Evolutionary conservation across 2,113 vertebrate genomes (phyloP), one percentile per base, ranked within the genome.

Genomic region (Oreochromis aureus): DNA sequence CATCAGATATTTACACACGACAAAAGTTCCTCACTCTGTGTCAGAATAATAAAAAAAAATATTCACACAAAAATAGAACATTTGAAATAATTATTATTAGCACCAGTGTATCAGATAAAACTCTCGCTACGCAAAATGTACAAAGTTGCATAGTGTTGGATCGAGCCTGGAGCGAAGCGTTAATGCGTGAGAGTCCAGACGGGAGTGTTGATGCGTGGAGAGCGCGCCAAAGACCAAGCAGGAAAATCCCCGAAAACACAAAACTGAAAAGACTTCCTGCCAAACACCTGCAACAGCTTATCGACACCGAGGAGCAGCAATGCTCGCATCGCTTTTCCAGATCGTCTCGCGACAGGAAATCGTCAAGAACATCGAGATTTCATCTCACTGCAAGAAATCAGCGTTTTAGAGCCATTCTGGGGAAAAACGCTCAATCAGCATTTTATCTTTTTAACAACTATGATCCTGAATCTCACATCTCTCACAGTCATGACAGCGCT

Each of bases 41-140:
- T 96, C 96, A 97, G 95, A 95, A 97, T 97, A 97, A 97, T 97
- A 97, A 96, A 66, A 66, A 48, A 95, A 96, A 96, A 96, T 97
- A 98, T 98, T 98, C 98, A 98, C 98, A 98, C 98, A 98, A 98
- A 99, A 98, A 98, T 97, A 99, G 95, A 98, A 98, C 96, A 98
- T 98, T 98, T 98, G 97, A 98, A 98, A 98, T 98, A 97, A 99
- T 98, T 97, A 99, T 98, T 97, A 98, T 99, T 99, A 99, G 98
- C 99, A 99, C 99, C 99, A 99, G 98, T 99, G 99, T 98, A 98
- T 99, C 98, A 99, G 97, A 96, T 97, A 97, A 97, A 98, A 86
- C 24, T 97, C 96, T 98, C 97, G 95, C 97, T 97, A 97, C 96
- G 94, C 97, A 97, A 94, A 97, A 98, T 96, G 95, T 98, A 98